Conservation (phyloP, 2,113 vertebrate species). For the Calidris pygmaea region DNA sequence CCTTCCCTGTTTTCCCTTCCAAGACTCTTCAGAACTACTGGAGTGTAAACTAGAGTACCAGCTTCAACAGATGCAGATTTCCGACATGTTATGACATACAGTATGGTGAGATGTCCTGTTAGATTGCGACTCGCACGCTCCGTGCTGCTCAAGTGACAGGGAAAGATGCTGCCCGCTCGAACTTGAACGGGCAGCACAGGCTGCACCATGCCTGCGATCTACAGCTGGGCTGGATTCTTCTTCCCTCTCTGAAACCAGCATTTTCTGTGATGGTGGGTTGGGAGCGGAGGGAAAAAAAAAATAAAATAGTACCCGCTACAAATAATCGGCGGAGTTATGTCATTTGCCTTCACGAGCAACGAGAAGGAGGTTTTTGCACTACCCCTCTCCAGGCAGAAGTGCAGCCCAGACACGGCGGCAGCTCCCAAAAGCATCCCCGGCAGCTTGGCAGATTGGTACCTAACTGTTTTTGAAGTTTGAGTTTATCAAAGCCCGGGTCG, state of each 20-base stretch:
- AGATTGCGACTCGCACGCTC: neutral
- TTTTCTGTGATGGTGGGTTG: neutral
- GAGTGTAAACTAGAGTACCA: neutral
- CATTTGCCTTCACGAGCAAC: neutral
- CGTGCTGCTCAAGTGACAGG: neutral
- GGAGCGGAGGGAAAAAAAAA: neutral
- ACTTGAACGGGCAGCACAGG: conserved; percentile 11
- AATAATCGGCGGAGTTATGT: conserved; percentile 11
- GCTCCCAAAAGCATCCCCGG: neutral
- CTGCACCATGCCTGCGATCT: neutral
- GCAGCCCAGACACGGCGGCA: neutral
- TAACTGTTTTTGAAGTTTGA: conserved; percentile 44
- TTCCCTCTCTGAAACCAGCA: neutral
- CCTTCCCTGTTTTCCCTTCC: neutral
- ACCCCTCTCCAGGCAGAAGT: neutral
- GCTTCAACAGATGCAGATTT: neutral
- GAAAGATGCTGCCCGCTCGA: neutral
- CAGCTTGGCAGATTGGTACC: neutral
- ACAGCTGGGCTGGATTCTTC: neutral
- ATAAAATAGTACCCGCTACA: neutral
- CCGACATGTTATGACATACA: neutral
- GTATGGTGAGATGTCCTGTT: neutral
- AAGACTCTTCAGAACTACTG: neutral
- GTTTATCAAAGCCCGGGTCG: neutral
- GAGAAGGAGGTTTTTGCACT: neutral